Evolutionary conservation across 2,888 invertebrate genomes (phyloP), one percentile per base, ranked within the genome.

Genomic region (Cerastis rubricosa): DNA sequence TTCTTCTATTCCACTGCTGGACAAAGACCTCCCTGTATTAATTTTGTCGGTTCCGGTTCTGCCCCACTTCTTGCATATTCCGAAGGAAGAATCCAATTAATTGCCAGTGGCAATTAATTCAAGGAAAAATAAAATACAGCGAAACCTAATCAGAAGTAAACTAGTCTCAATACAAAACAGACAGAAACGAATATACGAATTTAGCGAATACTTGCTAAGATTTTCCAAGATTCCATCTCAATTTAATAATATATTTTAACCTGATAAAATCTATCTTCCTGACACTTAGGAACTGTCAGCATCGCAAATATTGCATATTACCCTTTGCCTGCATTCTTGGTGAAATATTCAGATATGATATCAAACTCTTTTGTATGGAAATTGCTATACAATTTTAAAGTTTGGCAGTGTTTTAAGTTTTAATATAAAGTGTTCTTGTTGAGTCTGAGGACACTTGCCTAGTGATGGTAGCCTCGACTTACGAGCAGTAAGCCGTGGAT

Each of bases 251-350:
- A 78, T 71, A 78, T 78, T 76, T 54, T 54, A 81, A 73, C 71
- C 17, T 29, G 19, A 78, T 76, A 72, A 73, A 80, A 75, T 77
- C 71, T 64, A 74, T 82, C 72, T 73, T 73, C 47, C 64, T 64
- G 82, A 84, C 74, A 78, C 64, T 80, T 82, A 82, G 71, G 69
- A 82, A 78, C 70, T 75, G 71, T 78, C 75, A 76, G 35, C 63
- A 8, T 74, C 35, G 54, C 29, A 45, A 64, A 51, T 72, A 54
- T 47, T 76, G 69, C 47, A 64, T 65, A 78, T 65, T 76, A 71
- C 63, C 69, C 29, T 61, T 12, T 57, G 67, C 57, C 47, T 74
- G 72, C 69, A 59, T 73, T 73, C 54, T 40, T 64, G 6, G 54
- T 76, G n/a, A 71, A 76, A 51, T 68, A 68, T 82, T 71, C 59